A percentile compares a stretch with the other conserved stretches of the same genome.
Evolutionary conservation across 2,113 vertebrate species (phyloP).

Genomic region (Alectura lathami): DNA sequence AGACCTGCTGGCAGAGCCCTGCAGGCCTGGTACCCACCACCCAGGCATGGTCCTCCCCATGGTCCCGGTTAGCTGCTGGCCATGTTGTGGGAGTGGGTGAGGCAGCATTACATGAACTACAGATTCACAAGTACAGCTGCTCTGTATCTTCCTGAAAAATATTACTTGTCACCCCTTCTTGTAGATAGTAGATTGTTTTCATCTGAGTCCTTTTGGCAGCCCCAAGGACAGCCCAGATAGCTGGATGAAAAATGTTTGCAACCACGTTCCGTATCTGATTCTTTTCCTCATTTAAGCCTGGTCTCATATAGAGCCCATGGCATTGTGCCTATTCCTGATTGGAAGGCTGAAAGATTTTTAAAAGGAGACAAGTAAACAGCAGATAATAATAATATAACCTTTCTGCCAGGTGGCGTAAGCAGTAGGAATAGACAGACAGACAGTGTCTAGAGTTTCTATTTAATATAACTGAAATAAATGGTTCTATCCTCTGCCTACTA

Average conservation of each 20-base stretch:
- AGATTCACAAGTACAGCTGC: background rate
- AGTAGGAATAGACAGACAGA: conserved; percentile 13
- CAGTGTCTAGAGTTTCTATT: conserved; percentile 37
- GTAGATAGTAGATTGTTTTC: background rate
- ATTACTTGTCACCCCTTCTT: background rate
- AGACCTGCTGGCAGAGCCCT: background rate
- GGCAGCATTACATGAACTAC: background rate
- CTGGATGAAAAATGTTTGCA: conserved; percentile 4
- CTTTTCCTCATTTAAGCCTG: background rate
- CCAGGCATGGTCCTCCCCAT: background rate
- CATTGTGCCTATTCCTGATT: conserved; percentile 5
- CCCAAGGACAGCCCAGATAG: background rate
- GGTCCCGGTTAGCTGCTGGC: background rate
- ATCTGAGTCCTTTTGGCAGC: background rate
- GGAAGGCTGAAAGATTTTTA: conserved; percentile 21
- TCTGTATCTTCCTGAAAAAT: background rate
- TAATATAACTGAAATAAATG: conserved; percentile 55
- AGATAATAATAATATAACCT: conserved; percentile 33
- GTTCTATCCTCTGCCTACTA: conserved; percentile 39
- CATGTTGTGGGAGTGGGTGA: background rate
- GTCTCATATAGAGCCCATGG: background rate
- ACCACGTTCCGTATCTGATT: background rate
- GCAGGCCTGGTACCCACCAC: background rate
- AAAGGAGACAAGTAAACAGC: conserved; percentile 24
- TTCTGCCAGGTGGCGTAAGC: conserved; percentile 38